These are phyloP conservation scores for Heteronetta atricapilla DNA, from an alignment of 2,113 vertebrate genomes.

Conservation along the genomic window DNA sequence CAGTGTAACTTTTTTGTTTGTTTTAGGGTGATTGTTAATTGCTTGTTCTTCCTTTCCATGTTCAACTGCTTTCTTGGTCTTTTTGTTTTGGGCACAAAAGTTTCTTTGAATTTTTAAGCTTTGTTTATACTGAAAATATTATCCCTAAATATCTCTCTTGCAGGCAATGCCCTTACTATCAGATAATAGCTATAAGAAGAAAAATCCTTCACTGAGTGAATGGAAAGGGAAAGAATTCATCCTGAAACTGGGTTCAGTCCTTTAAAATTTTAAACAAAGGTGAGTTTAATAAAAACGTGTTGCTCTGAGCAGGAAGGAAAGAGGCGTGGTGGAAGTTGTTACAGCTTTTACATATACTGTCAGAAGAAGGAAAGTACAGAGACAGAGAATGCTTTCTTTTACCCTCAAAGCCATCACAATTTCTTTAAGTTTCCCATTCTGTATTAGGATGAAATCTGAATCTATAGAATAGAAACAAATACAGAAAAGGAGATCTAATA, in stretches of 20 bases:
- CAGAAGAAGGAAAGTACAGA: background rate
- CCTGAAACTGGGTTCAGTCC: background rate
- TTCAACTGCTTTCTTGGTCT: background rate
- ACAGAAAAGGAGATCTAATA: background rate
- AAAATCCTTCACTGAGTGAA: background rate
- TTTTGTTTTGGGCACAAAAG: background rate
- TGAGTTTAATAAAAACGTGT: background rate
- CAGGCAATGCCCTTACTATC: background rate
- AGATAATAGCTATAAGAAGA: background rate
- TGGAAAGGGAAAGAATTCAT: background rate
- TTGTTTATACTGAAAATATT: background rate
- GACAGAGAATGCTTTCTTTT: background rate
- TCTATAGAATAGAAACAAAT: background rate
- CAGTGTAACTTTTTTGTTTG: background rate
- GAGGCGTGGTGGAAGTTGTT: accelerated
- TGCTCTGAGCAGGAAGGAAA: background rate
- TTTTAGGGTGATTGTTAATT: background rate
- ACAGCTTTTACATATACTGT: accelerated
- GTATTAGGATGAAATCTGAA: background rate
- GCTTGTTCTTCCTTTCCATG: background rate
- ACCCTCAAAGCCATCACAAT: background rate
- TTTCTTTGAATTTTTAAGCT: background rate
- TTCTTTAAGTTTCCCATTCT: background rate
- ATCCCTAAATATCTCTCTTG: background rate
- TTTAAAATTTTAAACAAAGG: background rate